Percentiles rank a stretch among this genome's conserved stretches.
These are phyloP conservation scores for Melinopterus prodromus DNA, from an alignment of 2,888 invertebrate species.

Conservation along the genomic window DNA sequence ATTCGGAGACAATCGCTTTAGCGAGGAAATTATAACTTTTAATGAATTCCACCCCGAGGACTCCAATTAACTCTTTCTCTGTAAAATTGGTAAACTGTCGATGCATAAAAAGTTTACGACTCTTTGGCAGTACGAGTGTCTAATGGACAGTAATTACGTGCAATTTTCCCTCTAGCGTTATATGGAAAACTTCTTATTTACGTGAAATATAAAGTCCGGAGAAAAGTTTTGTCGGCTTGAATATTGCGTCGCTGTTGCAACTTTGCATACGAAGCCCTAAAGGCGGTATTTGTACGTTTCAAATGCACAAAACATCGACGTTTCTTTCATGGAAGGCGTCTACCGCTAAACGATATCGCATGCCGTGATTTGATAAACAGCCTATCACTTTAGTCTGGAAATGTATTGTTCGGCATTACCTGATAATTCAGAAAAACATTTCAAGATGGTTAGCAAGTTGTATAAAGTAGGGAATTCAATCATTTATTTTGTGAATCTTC, in stretches of 20 bases:
- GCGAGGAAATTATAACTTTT: not conserved
- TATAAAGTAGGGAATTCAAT: no score
- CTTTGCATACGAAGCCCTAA: not conserved
- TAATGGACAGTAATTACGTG: not conserved
- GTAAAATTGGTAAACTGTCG: not conserved
- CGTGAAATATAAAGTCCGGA: not conserved
- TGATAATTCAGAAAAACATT: no score
- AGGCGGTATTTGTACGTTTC: not conserved
- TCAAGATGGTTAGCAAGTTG: no score
- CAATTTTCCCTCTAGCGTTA: not conserved
- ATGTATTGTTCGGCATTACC: no score
- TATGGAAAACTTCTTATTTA: conserved; percentile 4
- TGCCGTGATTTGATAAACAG: no score
- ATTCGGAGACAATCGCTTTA: not conserved
- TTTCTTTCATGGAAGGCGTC: not conserved
- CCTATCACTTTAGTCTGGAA: no score
- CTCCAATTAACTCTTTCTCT: not conserved
- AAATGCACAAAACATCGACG: not conserved
- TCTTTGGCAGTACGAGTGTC: not conserved
- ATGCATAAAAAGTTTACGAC: not conserved
- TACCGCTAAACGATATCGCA: no score
- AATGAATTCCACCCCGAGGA: not conserved
- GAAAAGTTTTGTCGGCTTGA: not conserved
- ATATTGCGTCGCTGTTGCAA: not conserved
- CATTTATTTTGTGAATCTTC: no score